Evolutionary conservation across 2,888 invertebrate species (phyloP).

Genomic region (Diploptera punctata): DNA sequence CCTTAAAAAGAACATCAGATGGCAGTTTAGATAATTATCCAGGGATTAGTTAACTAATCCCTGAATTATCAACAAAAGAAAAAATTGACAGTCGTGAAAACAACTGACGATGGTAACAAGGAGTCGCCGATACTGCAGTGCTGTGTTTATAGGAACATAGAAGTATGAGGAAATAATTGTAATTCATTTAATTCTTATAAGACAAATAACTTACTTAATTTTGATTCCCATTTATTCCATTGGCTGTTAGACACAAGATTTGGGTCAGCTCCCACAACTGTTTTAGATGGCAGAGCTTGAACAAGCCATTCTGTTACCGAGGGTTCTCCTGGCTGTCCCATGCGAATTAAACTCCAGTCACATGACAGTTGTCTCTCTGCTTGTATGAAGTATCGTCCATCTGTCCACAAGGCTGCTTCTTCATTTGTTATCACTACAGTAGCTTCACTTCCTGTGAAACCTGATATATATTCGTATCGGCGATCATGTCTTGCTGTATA

Average conservation of each 20-base stretch:
- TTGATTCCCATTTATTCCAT: constrained; percentile 68
- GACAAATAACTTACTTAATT: constrained; percentile 57
- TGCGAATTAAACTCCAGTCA: constrained; percentile 69
- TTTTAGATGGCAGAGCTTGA: constrained; percentile 54
- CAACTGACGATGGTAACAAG: too few relatives aligned
- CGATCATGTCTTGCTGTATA: constrained; percentile 78
- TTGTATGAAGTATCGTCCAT: constrained; percentile 86
- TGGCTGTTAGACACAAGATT: constrained; percentile 70
- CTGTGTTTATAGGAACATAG: too few relatives aligned
- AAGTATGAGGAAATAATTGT: too few relatives aligned
- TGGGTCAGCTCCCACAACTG: constrained; percentile 77
- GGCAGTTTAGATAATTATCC: too few relatives aligned
- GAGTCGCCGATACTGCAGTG: too few relatives aligned
- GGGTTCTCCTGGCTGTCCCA: constrained; percentile 50
- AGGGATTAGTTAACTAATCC: too few relatives aligned
- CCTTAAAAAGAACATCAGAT: too few relatives aligned
- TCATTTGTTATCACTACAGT: constrained; percentile 71
- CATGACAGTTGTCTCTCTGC: constrained; percentile 85
- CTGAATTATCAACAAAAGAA: too few relatives aligned
- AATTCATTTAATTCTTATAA: too few relatives aligned
- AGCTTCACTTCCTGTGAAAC: constrained; percentile 80
- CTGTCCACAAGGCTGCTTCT: constrained; percentile 87
- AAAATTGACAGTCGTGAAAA: too few relatives aligned
- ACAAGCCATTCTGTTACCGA: constrained; percentile 73
- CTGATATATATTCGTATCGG: constrained; percentile 78